Percentiles rank a stretch among this genome's conserved stretches.
These are phyloP conservation scores for Drosophila jambulina DNA, from an alignment of 1,140 invertebrate species.

Conservation along the genomic window DNA sequence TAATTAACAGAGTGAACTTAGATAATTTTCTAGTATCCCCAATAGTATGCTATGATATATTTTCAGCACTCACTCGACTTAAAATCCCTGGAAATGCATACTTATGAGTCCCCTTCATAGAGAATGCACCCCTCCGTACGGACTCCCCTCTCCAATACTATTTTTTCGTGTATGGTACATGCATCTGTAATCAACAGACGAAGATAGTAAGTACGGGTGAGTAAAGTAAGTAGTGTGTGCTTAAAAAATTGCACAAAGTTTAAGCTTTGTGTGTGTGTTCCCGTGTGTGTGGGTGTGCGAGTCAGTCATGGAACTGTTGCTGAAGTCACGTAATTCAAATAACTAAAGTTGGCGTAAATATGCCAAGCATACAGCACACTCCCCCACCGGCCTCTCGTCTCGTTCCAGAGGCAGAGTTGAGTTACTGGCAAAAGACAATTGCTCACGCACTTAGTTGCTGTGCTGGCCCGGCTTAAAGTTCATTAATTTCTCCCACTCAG, in stretches of 20 bases:
- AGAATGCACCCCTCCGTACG: background rate
- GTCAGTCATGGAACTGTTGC: constrained; percentile 80
- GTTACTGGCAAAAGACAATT: constrained; percentile 67
- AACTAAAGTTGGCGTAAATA: constrained; percentile 83
- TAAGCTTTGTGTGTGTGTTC: constrained; percentile 22
- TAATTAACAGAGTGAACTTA: no score
- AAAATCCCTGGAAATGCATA: background rate
- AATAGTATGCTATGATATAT: background rate
- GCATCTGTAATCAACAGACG: constrained; percentile 77
- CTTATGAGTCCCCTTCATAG: background rate
- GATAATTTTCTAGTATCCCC: no score
- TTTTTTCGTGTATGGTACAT: constrained; percentile 58
- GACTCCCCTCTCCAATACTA: constrained; percentile 27
- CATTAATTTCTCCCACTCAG: constrained; percentile 41
- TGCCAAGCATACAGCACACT: constrained; percentile 62
- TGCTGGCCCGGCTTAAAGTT: constrained; percentile 38
- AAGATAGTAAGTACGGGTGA: constrained; percentile 57
- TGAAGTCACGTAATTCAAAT: constrained; percentile 83
- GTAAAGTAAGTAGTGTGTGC: constrained; percentile 67
- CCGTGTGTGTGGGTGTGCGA: constrained; percentile 33
- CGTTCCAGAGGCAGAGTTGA: constrained; percentile 26
- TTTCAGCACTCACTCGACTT: no score
- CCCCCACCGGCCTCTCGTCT: background rate
- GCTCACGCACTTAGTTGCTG: constrained; percentile 58
- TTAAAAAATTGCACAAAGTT: constrained; percentile 67